Evolutionary conservation across 2,113 vertebrate genomes (phyloP).

Genomic region (Percina caprodes): DNA sequence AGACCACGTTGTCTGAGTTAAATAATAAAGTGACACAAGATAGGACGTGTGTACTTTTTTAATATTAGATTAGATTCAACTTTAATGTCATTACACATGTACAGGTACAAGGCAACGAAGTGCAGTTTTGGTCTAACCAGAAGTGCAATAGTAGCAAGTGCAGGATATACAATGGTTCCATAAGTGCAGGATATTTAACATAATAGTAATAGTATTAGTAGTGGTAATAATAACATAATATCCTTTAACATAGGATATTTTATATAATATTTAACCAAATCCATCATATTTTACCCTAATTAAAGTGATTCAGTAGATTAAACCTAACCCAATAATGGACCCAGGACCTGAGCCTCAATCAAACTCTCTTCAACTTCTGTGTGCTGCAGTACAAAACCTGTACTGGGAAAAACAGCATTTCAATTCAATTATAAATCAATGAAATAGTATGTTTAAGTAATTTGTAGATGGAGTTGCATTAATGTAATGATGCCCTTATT

Average conservation of each 20-base stretch:
- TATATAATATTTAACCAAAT: constrained; percentile 1
- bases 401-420: neutral
- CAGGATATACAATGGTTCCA: no score
- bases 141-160: no score
- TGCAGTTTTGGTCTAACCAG: no score
- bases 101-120: no score
- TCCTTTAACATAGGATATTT: no score
- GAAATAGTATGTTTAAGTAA: neutral
- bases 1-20: no score
- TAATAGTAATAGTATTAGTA: no score
- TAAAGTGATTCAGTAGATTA: neutral
- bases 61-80: no score
- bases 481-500: neutral
- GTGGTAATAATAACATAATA: no score
- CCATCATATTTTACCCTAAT: neutral
- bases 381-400: neutral
- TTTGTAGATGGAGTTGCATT: neutral
- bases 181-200: no score
- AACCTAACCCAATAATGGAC: neutral
- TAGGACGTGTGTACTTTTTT: neutral
- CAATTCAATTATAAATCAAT: neutral
- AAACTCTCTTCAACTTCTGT: neutral
- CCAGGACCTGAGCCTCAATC: neutral
- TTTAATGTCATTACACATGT: no score
- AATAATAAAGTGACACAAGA: no score